Evolutionary conservation across 2,888 invertebrate genomes (phyloP), one percentile per base, ranked within the genome.

Genomic region (Mayetiola destructor): DNA sequence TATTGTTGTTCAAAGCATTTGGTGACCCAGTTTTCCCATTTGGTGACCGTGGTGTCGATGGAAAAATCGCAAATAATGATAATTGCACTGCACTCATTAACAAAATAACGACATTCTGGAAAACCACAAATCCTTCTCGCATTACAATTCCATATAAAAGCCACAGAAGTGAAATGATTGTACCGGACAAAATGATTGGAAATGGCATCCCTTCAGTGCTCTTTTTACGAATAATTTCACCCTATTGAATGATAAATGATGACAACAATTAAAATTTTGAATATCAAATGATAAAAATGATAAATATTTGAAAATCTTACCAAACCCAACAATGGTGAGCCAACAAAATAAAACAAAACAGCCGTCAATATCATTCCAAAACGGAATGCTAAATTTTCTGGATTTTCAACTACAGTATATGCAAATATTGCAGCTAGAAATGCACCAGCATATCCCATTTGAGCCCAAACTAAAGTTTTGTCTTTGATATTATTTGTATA

Each of bases 131-230:
- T 55, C 61, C 55, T 60, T 70, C 71, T 54, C 64, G 64, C 16
- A 72, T 66, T 3, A 71, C 68, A 18, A 71, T 59, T 2, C 68
- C 73, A 59, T 73, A 71, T 1, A 67, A 29, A 42, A 67, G 62
- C 73, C 73, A 73, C 14, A 68, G 63, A 3, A 63, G 59, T 18
- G 66, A 62, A n/a, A 93, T 89, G 6, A 89, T 65, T 30, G 88
- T 79, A 61, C 88, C 91, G 62, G 87, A 84, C 35, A 88, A 72
- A 65, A 92, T 91, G 59, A 95, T 76, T 9, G 91, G 88, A 68
- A 94, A 88, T 5, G 94, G 93, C 71, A 96, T 76, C 36, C 83
- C 81, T 60, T 85, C 88, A 0, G 93, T 88, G 69, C 86, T 89
- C 73, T 87, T 82, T 16, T 84, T 85, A 65, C 75, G 76, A 32